Base-by-base conservation (phyloP, 1,140 invertebrate species). In the Pseudomyrmex dendroicus region DNA sequence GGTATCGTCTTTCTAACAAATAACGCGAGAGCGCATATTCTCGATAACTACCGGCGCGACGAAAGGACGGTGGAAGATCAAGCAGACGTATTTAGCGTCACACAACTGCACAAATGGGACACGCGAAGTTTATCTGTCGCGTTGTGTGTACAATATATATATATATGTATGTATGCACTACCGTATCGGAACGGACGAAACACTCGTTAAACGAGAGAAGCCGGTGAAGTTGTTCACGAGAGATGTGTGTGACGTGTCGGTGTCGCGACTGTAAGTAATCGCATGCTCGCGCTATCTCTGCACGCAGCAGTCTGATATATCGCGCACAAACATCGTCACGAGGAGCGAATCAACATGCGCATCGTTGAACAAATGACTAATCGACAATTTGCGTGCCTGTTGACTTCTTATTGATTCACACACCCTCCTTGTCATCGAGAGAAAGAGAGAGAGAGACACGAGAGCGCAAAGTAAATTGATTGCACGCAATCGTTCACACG, bases 331-430 rank as follows among this genome's bases (percentile, higher is more conserved):
- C 35, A 17, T 61, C 46, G 59, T 9, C 9, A 63, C 44, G 56
- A 82, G 17, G 17, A 56, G 66, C 64, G 4, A 56, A 82, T 70
- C 59, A 52, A 73, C 35, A 35, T 50, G 74, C 57, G 54, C 10
- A 57, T 74, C 70, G 77, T 85, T 59, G 56, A 64, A 64, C 50
- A 48, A 61, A 73, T 80, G 83, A 85, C 59, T 86, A 86, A 86
- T 82, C 68, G 48, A 17, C 64, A 73, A 73, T 20, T 82, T 10
- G 74, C 57, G 74, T 66, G 17, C 54, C 25, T 62, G 22, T 13
- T 76, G 52, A 56, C 52, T 67, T 57, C 17, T 13, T 22, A 57
- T 13, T 77, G 48, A 67, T 56, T 77, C 52, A 77, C 35, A 35
- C 35, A 35, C 35, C 9, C 62, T 5, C 9, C 50, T 5, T 48